Base-by-base conservation (phyloP, 2,113 vertebrate species). In the Syrrhaptes paradoxus region DNA sequence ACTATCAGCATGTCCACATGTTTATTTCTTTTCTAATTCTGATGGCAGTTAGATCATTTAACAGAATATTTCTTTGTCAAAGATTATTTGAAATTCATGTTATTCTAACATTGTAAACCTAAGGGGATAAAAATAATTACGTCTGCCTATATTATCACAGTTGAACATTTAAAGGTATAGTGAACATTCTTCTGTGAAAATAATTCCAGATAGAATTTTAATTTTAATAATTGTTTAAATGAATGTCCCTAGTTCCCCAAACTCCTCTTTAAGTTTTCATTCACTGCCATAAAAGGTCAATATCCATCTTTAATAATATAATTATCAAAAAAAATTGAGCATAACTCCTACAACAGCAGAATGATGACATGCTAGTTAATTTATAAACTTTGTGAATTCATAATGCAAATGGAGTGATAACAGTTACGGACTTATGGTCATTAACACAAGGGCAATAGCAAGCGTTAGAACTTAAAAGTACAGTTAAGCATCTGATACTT, bases 1-100 rank as follows among this genome's bases (percentile, higher is more conserved):
- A 55, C 95, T 98, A 97, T 97, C 97, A 95, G 93, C 74, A 28
- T 96, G 96, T 96, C 96, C 97, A 89, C 82, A 96, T 92, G 86
- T 95, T 97, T 96, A 72, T 78, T 95, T 91, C 84, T 91, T 95
- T 98, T 97, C 85, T 95, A 67, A 89, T 87, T 92, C 68, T 86
- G 90, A 95, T 87, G 80, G 32, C 95, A 95, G 87, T 74, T 78
- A 93, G 89, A 97, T 97, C 63, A 81, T 92, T 97, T 91, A 97
- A 96, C 71, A 95, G 43, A 32, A 38, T 63, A 91, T 81, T 92
- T 78, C 77, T 80, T 76, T 91, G 89, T 96, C 85, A 94, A 86
- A 90, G 79, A 87, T 84, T 87, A 93, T 94, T 97, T 97, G 87
- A 96, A 97, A 98, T 95, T 88, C 82, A 89, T 95, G 82, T 84